A percentile compares a stretch with the other conserved stretches of the same genome.
phyloP scores from a whole-genome alignment of 2,888 invertebrate species.

The Junonia oenone region DNA sequence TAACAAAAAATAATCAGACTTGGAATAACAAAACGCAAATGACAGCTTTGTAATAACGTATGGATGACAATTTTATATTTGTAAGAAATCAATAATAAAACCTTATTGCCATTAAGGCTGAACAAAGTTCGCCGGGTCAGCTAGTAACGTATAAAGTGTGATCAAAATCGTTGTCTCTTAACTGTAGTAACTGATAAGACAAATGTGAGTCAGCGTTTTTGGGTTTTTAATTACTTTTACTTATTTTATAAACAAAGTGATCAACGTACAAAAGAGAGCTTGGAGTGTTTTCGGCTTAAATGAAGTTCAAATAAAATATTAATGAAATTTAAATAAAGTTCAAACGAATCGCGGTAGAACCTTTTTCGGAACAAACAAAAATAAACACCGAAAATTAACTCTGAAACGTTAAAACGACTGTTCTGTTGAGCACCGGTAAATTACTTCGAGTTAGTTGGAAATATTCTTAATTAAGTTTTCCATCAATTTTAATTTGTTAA shows the following conservation, averaged over 20 bases:
- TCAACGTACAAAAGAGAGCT: neutral
- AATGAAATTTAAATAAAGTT: neutral
- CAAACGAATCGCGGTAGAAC: neutral
- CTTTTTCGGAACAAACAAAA: neutral
- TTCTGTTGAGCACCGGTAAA: neutral
- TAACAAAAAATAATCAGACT: no score
- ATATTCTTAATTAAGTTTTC: neutral
- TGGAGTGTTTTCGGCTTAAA: neutral
- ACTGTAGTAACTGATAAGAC: no score
- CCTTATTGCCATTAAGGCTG: no score
- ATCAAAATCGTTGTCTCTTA: no score
- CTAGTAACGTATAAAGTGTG: no score
- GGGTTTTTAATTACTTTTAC: no score
- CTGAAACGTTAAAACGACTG: neutral
- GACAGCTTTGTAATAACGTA: no score
- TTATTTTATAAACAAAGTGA: neutral
- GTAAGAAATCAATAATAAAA: no score
- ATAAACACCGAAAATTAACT: neutral
- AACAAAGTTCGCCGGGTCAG: no score
- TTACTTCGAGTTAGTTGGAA: neutral
- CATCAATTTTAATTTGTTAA: neutral
- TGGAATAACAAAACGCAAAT: no score
- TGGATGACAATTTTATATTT: no score
- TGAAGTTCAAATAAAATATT: neutral
- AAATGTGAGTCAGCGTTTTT: no score